Conservation (phyloP, 2,797 vertebrate genomes). For the Chloroceryle amazona region DNA sequence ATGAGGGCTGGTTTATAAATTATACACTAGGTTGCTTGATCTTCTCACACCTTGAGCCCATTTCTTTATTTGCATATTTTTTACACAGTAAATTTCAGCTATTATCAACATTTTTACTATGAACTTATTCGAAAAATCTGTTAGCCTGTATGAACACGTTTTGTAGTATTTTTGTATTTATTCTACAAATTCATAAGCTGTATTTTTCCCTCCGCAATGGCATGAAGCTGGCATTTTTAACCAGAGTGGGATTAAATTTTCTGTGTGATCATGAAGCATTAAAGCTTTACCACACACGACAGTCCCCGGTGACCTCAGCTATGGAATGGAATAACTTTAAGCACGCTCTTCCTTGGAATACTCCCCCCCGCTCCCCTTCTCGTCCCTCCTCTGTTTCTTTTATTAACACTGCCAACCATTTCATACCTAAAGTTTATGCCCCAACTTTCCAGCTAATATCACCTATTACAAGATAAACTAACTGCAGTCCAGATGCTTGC, state of each 20-base stretch:
- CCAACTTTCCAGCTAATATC: neutral
- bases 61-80: slow-evolving; percentile 39
- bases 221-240: slow-evolving; percentile 76
- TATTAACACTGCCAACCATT: slow-evolving; percentile 17
- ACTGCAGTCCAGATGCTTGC: neutral
- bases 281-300: slow-evolving; percentile 73
- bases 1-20: neutral
- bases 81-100: slow-evolving; percentile 15
- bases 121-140: neutral
- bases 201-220: slow-evolving; percentile 52
- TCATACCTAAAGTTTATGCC: neutral
- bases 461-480: neutral
- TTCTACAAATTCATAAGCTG: slow-evolving; percentile 37
- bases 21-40: slow-evolving; percentile 11
- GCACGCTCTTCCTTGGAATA: slow-evolving; percentile 51
- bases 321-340: slow-evolving; percentile 65
- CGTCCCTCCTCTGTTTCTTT: slow-evolving; percentile 1
- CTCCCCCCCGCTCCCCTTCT: neutral
- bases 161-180: slow-evolving; percentile 42
- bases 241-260: slow-evolving; percentile 77
- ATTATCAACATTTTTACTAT: slow-evolving; percentile 26
- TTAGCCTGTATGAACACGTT: slow-evolving; percentile 17
- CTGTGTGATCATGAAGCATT: slow-evolving; percentile 74
- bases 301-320: slow-evolving; percentile 64
- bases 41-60: slow-evolving; percentile 12